Base-by-base conservation (phyloP, 2,888 invertebrate species). In the Macaria notata region DNA sequence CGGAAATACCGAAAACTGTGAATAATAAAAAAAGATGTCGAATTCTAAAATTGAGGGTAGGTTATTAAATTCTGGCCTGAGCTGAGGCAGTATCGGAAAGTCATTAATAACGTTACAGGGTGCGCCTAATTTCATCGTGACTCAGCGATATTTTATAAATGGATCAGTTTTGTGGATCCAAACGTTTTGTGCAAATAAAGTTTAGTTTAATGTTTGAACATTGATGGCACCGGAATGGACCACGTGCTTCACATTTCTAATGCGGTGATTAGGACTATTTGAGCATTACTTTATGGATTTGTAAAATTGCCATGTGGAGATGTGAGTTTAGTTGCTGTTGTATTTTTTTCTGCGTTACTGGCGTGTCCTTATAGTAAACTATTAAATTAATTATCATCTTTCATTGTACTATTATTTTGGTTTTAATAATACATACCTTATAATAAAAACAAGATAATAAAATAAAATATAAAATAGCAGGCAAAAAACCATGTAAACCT, bases 41-140 rank as follows among this genome's bases (percentile, higher is more conserved):
- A 75, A 79, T 76, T 73, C 74, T 62, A 72, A 70, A 82, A 76
- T 75, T 76, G 72, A 58, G 70, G 77, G 70, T 71, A 71, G 70
- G 78, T 81, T 84, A 83, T 82, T 81, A 81, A 79, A 83, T 79
- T 79, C 73, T 72, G 71, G 69, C 71, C 71, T 64, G 69, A 71
- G 68, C 69, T 73, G 74, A 72, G 73, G 79, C 82, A 84, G 84
- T 88, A 88, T 88, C 80, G 87, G 84, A 86, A 87, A 88, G 78
- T 87, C 88, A 88, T 88, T 86, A 88, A 87, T 87, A 86, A 85
- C 71, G 81, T 79, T 84, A 83, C 83, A 84, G 83, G 75, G 77
- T 83, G 84, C 74, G 78, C 81, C 81, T 85, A 83, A 86, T 85
- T 86, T 80, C 78, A 75, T 66, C 83, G 75, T 86, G 85, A 87